A percentile compares a stretch with the other conserved stretches of the same genome.
Conservation (phyloP, 2,888 invertebrate species). For the Lasioglossum villosulum region DNA sequence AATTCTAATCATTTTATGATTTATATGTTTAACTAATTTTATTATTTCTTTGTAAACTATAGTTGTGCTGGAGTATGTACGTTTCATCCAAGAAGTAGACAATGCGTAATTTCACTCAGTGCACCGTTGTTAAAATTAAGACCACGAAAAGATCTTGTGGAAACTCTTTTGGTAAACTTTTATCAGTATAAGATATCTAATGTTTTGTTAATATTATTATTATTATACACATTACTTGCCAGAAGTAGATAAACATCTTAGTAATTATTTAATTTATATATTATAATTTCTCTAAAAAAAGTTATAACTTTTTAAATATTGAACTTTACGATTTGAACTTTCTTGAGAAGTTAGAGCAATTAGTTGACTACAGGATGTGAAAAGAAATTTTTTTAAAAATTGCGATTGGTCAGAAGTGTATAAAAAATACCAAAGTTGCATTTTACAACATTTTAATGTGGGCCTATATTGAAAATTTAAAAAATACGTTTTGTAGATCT, state of each 20-base stretch:
- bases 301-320: no score
- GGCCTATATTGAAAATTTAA: no score
- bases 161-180: conserved; percentile 93
- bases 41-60: conserved; percentile 36
- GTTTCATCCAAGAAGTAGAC: conserved; percentile 90
- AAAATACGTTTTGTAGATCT: no score
- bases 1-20: not conserved
- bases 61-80: conserved; percentile 90
- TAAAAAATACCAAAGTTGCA: no score
- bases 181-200: conserved; percentile 12
- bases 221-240: not conserved
- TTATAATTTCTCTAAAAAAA: no score
- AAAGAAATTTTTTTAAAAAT: no score
- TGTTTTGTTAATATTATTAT: conserved; percentile 7
- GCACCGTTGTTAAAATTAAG: conserved; percentile 96
- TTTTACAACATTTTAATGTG: no score
- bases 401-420: no score
- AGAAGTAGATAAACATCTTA: not conserved
- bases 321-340: no score
- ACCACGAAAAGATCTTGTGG: conserved; percentile 96
- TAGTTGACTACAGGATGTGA: no score
- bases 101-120: conserved; percentile 94
- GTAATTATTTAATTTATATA: not conserved
- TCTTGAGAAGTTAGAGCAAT: no score
- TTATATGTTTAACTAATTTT: conserved; percentile 9